These are phyloP conservation scores for Cladopsammia gracilis DNA, from an alignment of 64 coral and sea anemone species.

Conservation along the genomic window DNA sequence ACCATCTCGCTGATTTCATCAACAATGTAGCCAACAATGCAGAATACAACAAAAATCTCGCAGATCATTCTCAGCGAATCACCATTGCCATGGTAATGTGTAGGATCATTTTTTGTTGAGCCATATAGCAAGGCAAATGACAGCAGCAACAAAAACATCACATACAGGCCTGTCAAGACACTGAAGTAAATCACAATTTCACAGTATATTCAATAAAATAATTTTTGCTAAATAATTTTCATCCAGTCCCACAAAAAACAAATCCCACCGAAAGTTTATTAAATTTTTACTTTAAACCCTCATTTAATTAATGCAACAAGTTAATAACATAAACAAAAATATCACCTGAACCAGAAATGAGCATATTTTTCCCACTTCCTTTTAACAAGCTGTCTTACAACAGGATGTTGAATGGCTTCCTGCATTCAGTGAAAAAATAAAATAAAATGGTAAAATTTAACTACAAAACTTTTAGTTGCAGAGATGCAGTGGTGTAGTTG, in stretches of 20 bases:
- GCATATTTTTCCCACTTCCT: slow-evolving; percentile 90
- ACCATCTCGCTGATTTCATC: slow-evolving; percentile 89
- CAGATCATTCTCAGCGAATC: slow-evolving; percentile 78
- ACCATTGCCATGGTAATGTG: slow-evolving; percentile 58
- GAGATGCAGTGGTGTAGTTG: too few species aligned
- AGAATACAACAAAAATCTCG: slow-evolving; percentile 73
- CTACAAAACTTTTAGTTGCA: too few species aligned
- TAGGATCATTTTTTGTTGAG: slow-evolving; percentile 71
- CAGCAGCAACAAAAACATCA: slow-evolving; percentile 65
- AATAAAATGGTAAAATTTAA: background rate
- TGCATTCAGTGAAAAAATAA: slow-evolving; percentile 37
- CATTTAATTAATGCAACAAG: too few species aligned
- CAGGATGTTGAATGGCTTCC: slow-evolving; percentile 94
- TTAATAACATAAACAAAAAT: too few species aligned
- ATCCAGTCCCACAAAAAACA: too few species aligned
- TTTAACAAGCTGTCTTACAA: slow-evolving; percentile 77
- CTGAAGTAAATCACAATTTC: slow-evolving; percentile 24
- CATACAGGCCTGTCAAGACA: slow-evolving; percentile 48
- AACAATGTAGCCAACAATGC: slow-evolving; percentile 69
- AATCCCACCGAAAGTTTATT: too few species aligned
- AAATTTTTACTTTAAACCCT: too few species aligned
- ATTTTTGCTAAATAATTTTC: too few species aligned
- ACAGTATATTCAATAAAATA: too few species aligned
- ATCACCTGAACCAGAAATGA: slow-evolving; percentile 91
- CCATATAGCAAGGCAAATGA: slow-evolving; percentile 86